phyloP scores from a whole-genome alignment of 2,797 vertebrate species.

The Atherinosoma microstoma region DNA sequence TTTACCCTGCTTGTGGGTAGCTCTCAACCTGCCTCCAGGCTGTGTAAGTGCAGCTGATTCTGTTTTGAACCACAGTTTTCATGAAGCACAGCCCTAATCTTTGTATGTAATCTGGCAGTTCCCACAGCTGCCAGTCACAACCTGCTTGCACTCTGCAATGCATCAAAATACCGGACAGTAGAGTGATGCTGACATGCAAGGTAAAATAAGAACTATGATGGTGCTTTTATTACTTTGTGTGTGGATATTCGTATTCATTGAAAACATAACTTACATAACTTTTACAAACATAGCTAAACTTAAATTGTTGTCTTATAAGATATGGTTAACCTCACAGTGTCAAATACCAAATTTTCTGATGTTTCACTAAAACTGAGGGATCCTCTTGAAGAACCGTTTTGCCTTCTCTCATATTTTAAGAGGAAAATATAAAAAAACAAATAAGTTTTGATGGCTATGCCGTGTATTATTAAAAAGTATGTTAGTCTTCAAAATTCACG shows the following conservation, averaged over 20 bases:
- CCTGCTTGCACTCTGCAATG: constrained; percentile 59
- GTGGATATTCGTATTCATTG: constrained; percentile 6
- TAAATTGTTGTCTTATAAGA: too few relatives aligned
- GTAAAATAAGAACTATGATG: constrained; percentile 41
- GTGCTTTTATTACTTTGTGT: constrained; percentile 28
- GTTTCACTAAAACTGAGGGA: too few relatives aligned
- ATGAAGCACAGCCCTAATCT: constrained; percentile 70
- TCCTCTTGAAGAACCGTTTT: background rate
- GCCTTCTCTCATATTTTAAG: background rate
- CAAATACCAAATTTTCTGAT: too few relatives aligned
- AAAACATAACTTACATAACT: background rate
- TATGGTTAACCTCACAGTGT: too few relatives aligned
- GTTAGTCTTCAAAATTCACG: background rate
- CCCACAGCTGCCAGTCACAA: constrained; percentile 70
- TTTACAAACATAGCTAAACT: too few relatives aligned
- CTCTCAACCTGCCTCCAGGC: constrained; percentile 65
- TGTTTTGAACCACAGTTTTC: constrained; percentile 60
- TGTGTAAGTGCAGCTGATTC: constrained; percentile 58
- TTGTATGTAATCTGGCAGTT: constrained; percentile 73
- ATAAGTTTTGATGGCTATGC: background rate
- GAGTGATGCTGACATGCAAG: constrained; percentile 57
- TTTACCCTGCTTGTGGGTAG: constrained; percentile 54
- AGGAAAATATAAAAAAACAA: background rate
- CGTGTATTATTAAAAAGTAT: background rate
- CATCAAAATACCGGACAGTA: constrained; percentile 70